A percentile compares a stretch with the other conserved stretches of the same genome.
Conservation (phyloP, 2,797 vertebrate genomes). For the Champsocephalus esox region DNA sequence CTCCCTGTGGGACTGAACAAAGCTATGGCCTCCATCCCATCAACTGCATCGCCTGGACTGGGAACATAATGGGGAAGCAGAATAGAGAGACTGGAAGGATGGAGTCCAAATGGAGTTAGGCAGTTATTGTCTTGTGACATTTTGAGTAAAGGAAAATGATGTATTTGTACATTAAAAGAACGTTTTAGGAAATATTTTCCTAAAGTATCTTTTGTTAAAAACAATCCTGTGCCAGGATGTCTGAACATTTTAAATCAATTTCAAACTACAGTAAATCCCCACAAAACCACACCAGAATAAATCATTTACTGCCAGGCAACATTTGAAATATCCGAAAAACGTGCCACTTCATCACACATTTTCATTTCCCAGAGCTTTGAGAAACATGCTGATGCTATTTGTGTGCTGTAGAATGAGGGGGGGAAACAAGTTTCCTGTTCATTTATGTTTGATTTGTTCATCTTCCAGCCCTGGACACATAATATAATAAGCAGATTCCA, state of each 20-base stretch:
- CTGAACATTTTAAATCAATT: conserved; percentile 19
- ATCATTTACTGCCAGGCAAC: conserved; percentile 17
- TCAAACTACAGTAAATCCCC: conserved; percentile 2
- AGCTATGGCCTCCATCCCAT: conserved; percentile 44
- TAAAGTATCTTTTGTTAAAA: conserved; percentile 9
- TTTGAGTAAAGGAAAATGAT: conserved; percentile 32
- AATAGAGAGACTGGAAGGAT: conserved; percentile 39
- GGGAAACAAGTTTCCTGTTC: conserved; percentile 15
- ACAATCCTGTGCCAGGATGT: conserved; percentile 3
- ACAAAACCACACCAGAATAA: conserved; percentile 12
- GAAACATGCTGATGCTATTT: conserved; percentile 56
- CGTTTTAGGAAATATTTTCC: conserved; percentile 24
- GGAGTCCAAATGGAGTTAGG: conserved; percentile 26
- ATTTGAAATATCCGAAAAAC: conserved; percentile 35
- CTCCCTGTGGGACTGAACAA: conserved; percentile 46
- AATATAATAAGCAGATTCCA: conserved; percentile 64
- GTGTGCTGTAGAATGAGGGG: conserved; percentile 21
- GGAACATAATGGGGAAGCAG: conserved; percentile 50
- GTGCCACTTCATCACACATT: conserved; percentile 36
- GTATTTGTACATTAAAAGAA: conserved; percentile 45
- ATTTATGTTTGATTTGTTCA: conserved; percentile 45
- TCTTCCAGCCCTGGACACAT: conserved; percentile 46
- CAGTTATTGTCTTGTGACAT: conserved; percentile 41
- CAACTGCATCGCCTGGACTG: conserved; percentile 33
- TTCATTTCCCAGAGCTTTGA: conserved; percentile 52